Evolutionary conservation across 1,140 invertebrate genomes (phyloP).

Genomic region (Trypoxylus dichotomus): DNA sequence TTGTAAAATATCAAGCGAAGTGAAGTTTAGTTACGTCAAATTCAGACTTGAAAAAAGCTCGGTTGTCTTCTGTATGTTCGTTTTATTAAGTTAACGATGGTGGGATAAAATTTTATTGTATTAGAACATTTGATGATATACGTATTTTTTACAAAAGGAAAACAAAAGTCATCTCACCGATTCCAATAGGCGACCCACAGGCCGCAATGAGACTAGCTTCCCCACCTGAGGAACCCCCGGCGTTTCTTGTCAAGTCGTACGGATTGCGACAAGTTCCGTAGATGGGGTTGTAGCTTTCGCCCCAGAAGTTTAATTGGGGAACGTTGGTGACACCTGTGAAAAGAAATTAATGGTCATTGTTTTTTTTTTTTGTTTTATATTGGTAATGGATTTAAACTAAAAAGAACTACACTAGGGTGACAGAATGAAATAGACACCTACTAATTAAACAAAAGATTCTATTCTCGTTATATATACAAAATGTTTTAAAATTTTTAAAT

Average conservation of each 20-base stretch:
- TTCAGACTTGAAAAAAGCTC: no score
- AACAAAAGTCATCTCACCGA: constrained; percentile 60
- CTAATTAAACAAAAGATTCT: no score
- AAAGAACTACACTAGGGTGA: no score
- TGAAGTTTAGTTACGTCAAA: no score
- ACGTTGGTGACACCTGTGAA: constrained; percentile 76
- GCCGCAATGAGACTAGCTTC: constrained; percentile 74
- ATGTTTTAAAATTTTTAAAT: no score
- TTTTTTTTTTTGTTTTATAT: neutral
- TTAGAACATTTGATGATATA: neutral
- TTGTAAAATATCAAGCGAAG: no score
- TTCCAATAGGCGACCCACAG: constrained; percentile 80
- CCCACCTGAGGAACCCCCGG: constrained; percentile 85
- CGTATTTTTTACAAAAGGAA: constrained; percentile 33
- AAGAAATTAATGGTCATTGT: neutral
- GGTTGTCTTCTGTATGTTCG: no score
- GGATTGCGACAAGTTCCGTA: constrained; percentile 93
- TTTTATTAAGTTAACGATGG: no score
- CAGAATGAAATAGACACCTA: no score
- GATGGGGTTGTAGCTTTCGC: constrained; percentile 87
- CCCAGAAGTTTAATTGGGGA: constrained; percentile 86
- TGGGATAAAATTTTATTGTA: neutral
- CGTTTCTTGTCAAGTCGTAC: constrained; percentile 79
- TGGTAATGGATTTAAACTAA: no score
- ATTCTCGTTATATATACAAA: no score